Percentiles rank a stretch among this genome's conserved stretches.
phyloP scores from a whole-genome alignment of 2,797 vertebrate genomes.

The Eurystomus glaucurus region DNA sequence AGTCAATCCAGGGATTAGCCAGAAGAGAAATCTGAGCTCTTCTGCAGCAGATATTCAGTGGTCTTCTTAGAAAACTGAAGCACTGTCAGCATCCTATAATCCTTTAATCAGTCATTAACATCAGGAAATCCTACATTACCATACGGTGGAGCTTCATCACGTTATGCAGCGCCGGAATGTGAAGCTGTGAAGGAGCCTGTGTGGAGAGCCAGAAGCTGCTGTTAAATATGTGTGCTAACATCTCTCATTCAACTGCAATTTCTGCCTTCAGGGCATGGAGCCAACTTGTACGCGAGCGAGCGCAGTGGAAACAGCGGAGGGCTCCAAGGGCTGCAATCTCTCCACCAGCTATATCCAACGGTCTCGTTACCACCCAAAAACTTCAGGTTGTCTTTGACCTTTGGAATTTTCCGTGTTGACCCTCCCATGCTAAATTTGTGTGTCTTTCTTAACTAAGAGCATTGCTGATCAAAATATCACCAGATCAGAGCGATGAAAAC shows the following conservation, averaged over 20 bases:
- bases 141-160: neutral
- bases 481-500: neutral
- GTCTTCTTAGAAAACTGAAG: neutral
- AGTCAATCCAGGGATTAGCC: neutral
- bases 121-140: neutral
- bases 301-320: neutral
- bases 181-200: neutral
- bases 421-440: neutral
- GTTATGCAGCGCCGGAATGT: neutral
- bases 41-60: neutral
- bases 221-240: neutral
- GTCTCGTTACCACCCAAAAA: neutral
- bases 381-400: neutral
- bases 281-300: neutral
- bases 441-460: neutral
- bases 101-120: neutral
- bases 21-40: neutral
- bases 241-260: neutral
- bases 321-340: neutral
- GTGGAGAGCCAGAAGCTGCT: neutral
- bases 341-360: fast-evolving
- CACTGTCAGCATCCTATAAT: neutral
- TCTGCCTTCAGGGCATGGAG: neutral
- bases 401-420: neutral
- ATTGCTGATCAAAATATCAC: neutral